Evolutionary conservation across 2,888 invertebrate genomes (phyloP), one percentile per base, ranked within the genome.

Genomic region (Agrochola circellaris): DNA sequence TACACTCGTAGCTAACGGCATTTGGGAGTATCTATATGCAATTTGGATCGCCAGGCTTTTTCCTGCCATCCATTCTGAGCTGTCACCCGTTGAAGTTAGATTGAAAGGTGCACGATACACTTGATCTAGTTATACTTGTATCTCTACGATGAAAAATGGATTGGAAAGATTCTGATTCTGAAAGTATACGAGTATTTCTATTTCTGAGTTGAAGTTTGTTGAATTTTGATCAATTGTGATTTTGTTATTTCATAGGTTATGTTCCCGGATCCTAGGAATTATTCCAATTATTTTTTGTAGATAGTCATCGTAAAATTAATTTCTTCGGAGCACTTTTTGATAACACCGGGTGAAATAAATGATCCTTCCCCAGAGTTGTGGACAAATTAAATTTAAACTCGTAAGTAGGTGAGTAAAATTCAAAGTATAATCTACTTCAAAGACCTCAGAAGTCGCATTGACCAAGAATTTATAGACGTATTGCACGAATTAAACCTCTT

Each of bases 1-100:
- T 42, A 60, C 11, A 42, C 13, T 11, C 20, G 42, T 11, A 61
- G 70, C 70, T 71, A 82, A 84, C 81, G 81, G 70, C 54, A 62
- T 82, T 84, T 82, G 30, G 54, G 81, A 67, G 81, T 70, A 67
- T 70, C 70, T 67, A 62, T 81, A 84, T 82, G 81, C 82, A 84
- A 84, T 84, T 60, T 70, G 26, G 66, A 71, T 61, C 66, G 82
- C 67, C 70, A 62, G 66, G 13, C 54, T 84, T 84, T 84, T 82
- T 81, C 70, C 85, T 45, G 58, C 70, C 70, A 70, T 84, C 62
- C 75, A 71, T 82, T 75, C 26, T 42, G 38, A n/a, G 42, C 69
- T 62, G 85, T 75, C 82, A 79, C 26, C 4, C 26, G 82, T n/a
- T 65, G 65, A 69, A 69, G 84, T 38, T n/a, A 60, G 45, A 84